Conservation (phyloP, 2,797 vertebrate genomes). For the Babyrousa celebensis region DNA sequence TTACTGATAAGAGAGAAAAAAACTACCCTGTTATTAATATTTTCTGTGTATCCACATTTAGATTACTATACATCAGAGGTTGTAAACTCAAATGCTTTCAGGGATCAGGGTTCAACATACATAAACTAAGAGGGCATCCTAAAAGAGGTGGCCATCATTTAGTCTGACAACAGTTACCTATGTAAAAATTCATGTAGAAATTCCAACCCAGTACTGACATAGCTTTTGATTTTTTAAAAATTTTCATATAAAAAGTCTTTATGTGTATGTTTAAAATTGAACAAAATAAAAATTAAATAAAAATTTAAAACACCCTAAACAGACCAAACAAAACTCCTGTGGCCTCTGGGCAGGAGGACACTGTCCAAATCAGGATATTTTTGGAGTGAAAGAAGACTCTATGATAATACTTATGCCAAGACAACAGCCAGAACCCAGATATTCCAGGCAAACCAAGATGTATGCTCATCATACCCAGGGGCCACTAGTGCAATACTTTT, state of each 20-base stretch:
- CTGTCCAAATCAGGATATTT: constrained; percentile 41
- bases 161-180: neutral
- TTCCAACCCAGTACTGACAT: constrained; percentile 9
- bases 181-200: constrained; percentile 45
- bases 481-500: neutral
- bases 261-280: constrained; percentile 52
- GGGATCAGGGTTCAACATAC: neutral
- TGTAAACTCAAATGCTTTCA: constrained; percentile 47
- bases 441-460: constrained; percentile 38
- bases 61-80: neutral
- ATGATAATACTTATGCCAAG: constrained; percentile 14
- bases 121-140: constrained; percentile 17
- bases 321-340: constrained; percentile 36
- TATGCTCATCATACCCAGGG: neutral
- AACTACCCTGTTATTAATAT: constrained; percentile 12
- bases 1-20: constrained; percentile 41
- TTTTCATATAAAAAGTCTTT: constrained; percentile 49
- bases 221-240: constrained; percentile 43
- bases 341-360: neutral
- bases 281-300: constrained; percentile 67
- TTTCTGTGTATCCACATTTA: neutral
- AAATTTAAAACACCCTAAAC: neutral
- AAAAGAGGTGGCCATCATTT: neutral
- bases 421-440: constrained; percentile 13
- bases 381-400: constrained; percentile 3